phyloP scores from a whole-genome alignment of 2,888 invertebrate species.

The Globia sparganii region DNA sequence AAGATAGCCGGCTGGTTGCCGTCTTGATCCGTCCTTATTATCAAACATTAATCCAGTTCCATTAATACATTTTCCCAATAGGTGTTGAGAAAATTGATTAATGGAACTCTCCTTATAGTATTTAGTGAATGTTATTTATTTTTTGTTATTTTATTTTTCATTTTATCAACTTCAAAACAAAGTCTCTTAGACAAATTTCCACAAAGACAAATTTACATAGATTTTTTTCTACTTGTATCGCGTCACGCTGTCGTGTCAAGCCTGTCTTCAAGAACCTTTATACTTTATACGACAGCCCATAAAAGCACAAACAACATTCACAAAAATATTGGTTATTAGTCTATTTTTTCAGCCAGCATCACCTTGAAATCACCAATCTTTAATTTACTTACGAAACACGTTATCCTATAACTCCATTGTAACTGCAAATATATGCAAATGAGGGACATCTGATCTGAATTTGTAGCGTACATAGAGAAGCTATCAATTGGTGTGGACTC shows the following conservation, averaged over 20 bases:
- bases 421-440: constrained; percentile 60
- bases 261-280: background rate
- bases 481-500: constrained; percentile 54
- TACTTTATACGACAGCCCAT: background rate
- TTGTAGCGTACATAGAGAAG: constrained; percentile 30
- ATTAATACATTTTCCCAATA: no score
- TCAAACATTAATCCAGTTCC: no score
- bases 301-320: constrained; percentile 28
- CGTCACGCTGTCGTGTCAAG: background rate
- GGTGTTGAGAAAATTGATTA: no score
- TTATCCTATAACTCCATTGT: constrained; percentile 38
- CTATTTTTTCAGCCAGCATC: background rate
- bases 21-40: no score
- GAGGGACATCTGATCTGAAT: constrained; percentile 38
- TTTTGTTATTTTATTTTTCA: no score
- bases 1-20: no score
- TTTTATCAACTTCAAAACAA: background rate
- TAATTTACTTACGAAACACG: constrained; percentile 12
- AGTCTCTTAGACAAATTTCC: no score
- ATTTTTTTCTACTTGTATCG: background rate
- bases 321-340: constrained; percentile 15
- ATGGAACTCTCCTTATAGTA: background rate
- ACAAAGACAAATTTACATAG: background rate
- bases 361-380: constrained; percentile 32
- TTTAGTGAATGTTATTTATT: background rate